phyloP scores from a whole-genome alignment of 2,888 invertebrate genomes.

The Rhingia rostrata region DNA sequence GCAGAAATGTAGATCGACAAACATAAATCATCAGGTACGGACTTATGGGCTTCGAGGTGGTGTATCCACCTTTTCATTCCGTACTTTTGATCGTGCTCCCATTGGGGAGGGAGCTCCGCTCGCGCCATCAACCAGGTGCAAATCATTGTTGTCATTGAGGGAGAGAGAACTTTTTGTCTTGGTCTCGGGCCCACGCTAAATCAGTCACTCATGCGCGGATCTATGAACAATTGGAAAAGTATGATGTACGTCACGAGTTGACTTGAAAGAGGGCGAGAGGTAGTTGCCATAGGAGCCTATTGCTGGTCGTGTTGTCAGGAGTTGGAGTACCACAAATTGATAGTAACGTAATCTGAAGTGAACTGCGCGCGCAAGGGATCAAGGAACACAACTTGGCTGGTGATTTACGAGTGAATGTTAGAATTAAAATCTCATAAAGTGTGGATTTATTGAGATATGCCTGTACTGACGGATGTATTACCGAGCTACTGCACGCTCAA shows the following conservation, averaged over 20 bases:
- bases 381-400: background rate
- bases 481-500: conserved; percentile 1
- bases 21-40: background rate
- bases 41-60: background rate
- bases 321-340: conserved; percentile 16
- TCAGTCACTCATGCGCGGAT: conserved; percentile 31
- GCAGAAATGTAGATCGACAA: conserved; percentile 2
- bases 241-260: conserved; percentile 39
- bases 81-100: background rate
- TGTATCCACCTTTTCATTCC: background rate
- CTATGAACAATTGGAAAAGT: conserved; percentile 25
- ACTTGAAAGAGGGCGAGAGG: background rate
- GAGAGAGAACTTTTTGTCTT: background rate
- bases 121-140: conserved; percentile 37
- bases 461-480: conserved; percentile 7
- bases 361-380: conserved; percentile 5
- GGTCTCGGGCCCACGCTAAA: background rate
- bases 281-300: background rate
- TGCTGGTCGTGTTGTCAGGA: conserved; percentile 18
- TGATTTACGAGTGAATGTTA: conserved; percentile 20
- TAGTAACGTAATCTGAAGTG: conserved; percentile 10
- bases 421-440: conserved; percentile 3
- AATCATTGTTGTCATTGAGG: conserved; percentile 29
- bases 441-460: conserved; percentile 18
- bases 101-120: background rate